Base-by-base conservation (phyloP, 2,113 vertebrate species). In the Limanda limanda region DNA sequence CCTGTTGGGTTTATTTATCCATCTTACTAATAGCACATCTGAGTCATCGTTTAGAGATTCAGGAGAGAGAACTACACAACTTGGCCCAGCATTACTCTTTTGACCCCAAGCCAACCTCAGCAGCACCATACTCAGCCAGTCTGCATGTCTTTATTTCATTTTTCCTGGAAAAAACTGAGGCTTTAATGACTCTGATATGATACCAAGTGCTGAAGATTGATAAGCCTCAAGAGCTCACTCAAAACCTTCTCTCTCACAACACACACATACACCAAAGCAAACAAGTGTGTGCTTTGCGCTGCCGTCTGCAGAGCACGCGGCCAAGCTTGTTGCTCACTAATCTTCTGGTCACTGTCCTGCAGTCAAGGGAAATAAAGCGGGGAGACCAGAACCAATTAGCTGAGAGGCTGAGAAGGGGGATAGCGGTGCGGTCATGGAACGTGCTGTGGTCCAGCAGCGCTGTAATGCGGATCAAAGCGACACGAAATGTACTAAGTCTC, bases 141-240 rank as follows among this genome's bases (percentile, higher is more conserved):
- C 76, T 55, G 60, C 31, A 37, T 66, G 48, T 24, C 31, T 35
- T 81, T 37, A n/a, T 37, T 55, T 66, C n/a, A 24, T 12, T 66
- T 35, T 87, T 78, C 74, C 70, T 81, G 55, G 72, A 42, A 68
- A 80, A 83, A 64, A 72, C 23, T 21, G 60, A 64, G 68, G 37
- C 52, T 70, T 79, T 89, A 87, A 83, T 57, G 78, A 84, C 67
- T 60, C 52, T 27, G 11, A 77, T 70, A 55, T 77, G 78, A 91
- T 63, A 67, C 67, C 37, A 60, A 82, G 23, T 83, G 51, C 59
- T 80, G 64, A 65, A 66, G 80, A 82, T 63, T 85, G 78, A 91
- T 81, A 87, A 83, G 52, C 72, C 84, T 88, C 74, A 42, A 52
- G 81, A 81, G 73, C 56, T 31, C 31, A 82, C 67, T 80, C 66